These are phyloP conservation scores for Bembecia ichneumoniformis DNA, from an alignment of 2,888 invertebrate genomes.

Conservation along the genomic window DNA sequence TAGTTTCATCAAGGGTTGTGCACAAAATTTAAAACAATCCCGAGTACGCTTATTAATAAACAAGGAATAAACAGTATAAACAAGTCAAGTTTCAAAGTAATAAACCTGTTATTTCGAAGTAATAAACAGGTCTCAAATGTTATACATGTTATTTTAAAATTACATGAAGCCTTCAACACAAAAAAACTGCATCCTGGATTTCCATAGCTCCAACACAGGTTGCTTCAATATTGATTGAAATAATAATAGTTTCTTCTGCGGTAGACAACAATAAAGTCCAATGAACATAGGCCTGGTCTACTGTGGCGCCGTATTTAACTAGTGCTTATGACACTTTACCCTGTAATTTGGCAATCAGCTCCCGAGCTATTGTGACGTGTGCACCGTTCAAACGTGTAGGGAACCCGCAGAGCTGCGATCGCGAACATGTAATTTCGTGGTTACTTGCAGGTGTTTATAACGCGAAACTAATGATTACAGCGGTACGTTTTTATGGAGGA, in stretches of 20 bases:
- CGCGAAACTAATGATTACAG: slow-evolving; percentile 28
- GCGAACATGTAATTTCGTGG: slow-evolving; percentile 61
- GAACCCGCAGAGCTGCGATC: slow-evolving; percentile 50
- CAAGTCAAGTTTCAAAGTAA: too few species aligned
- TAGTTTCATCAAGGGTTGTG: too few species aligned
- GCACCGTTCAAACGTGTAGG: slow-evolving; percentile 14
- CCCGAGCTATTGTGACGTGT: slow-evolving; percentile 36
- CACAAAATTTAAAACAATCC: too few species aligned
- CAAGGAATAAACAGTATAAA: too few species aligned
- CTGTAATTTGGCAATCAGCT: slow-evolving; percentile 63
- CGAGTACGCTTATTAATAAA: too few species aligned
- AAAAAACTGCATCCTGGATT: too few species aligned
- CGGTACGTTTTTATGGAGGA: slow-evolving; percentile 25
- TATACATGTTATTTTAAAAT: too few species aligned
- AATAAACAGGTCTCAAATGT: too few species aligned
- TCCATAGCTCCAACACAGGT: too few species aligned
- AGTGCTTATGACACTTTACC: slow-evolving; percentile 57
- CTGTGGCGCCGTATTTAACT: slow-evolving; percentile 26
- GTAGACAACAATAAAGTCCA: slow-evolving; percentile 27
- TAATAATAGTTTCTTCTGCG: background rate
- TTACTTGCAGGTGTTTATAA: slow-evolving; percentile 55
- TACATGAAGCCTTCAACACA: too few species aligned
- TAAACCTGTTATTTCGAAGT: too few species aligned
- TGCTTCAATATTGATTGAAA: too few species aligned
- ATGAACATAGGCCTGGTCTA: slow-evolving; percentile 13